Evolutionary conservation across 2,113 vertebrate species (phyloP).

Genomic region (Laticauda colubrina): DNA sequence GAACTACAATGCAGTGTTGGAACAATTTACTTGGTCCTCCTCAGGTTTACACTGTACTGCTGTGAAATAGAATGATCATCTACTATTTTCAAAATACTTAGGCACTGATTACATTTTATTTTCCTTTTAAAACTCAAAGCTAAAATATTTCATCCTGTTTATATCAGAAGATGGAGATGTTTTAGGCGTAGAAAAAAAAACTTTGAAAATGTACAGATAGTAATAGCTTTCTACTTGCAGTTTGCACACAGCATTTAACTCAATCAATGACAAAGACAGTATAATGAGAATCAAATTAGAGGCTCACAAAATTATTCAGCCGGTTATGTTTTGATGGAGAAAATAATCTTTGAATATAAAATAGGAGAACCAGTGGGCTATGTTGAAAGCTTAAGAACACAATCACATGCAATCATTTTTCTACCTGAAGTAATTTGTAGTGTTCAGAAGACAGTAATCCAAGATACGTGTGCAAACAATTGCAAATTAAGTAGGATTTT

Average conservation of each 20-base stretch:
- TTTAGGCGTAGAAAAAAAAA: slow-evolving; percentile 44
- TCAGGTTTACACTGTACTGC: slow-evolving; percentile 51
- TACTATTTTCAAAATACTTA: slow-evolving; percentile 43
- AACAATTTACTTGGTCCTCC: slow-evolving; percentile 37
- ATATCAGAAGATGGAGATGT: slow-evolving; percentile 42
- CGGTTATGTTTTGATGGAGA: slow-evolving; percentile 12
- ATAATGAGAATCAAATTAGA: not conserved
- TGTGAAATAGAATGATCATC: slow-evolving; percentile 43
- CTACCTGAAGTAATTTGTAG: not conserved
- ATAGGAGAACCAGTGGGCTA: slow-evolving; percentile 7
- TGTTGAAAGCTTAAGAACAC: not conserved
- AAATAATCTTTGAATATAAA: slow-evolving; percentile 8
- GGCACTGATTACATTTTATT: slow-evolving; percentile 32
- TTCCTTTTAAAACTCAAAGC: slow-evolving; percentile 30
- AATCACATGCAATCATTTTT: not conserved
- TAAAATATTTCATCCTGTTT: slow-evolving; percentile 49
- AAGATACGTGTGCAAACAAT: not conserved
- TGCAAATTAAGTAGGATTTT: not conserved
- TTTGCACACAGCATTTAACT: slow-evolving; percentile 25
- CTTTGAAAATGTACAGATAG: slow-evolving; percentile 24
- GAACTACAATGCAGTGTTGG: slow-evolving; percentile 41
- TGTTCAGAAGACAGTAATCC: not conserved
- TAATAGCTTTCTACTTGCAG: slow-evolving; percentile 45
- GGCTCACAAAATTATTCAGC: not conserved
- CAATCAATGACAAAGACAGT: not conserved